Base-by-base conservation (phyloP, 1,140 invertebrate species). In the Drosophila serrata region DNA sequence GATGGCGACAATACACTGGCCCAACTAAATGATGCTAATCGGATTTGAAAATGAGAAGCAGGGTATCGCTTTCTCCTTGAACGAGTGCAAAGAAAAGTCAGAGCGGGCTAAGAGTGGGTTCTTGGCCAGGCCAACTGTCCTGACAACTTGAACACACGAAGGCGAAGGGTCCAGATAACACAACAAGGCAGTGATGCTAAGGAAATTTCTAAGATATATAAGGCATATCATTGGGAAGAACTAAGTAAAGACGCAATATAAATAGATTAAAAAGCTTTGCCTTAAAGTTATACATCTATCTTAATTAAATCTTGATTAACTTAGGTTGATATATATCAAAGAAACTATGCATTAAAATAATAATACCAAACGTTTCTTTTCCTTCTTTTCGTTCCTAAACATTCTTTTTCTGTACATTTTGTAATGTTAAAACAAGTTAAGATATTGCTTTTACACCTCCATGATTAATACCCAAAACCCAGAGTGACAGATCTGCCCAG, bases 1-100 rank as follows among this genome's bases (percentile, higher is more conserved):
- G 63, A 74, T 60, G 78, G 45, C 61, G 37, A 78, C 69, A 79
- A 81, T 46, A 46, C 60, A 74, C 59, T 62, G 80, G 58, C 62
- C 61, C 39, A 64, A 70, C 85, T 85, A 85, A 90, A 90, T 90
- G 85, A 90, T 90, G 85, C 86, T 90, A 90, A 90, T 90, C 85
- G 85, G 85, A 90, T 90, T 90, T 90, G 78, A 90, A 81, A 90
- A 73, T 81, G 75, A 90, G 85, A 69, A 67, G 39, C 65, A 53
- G 64, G 40, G 43, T 74, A 79, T 56, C 77, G 53, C 63, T 56
- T 78, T 67, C 40, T 24, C 67, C 53, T 65, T 56, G 65, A 81
- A 73, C 62, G 65, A 63, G 17, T 77, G 45, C 79, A 56, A 73
- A 64, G 69, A 68, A 79, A 81, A 67, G 65, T 61, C 64, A 49